Base-by-base conservation (phyloP, 2,888 invertebrate genomes). In the Leucophenga maculata region DNA sequence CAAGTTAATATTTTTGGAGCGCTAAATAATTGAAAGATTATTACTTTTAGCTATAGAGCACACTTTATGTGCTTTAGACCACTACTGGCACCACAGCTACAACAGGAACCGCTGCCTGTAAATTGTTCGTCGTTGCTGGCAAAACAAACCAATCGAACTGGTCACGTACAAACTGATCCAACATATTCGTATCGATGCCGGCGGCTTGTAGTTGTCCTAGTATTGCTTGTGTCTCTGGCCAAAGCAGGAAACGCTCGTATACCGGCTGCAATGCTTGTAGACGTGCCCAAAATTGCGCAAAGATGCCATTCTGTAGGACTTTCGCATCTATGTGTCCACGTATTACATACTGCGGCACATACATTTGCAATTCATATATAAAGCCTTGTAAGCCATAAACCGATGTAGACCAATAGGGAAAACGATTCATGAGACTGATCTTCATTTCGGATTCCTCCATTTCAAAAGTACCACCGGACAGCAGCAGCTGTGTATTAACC, bases 301-400 rank as follows among this genome's bases (percentile, higher is more conserved):
- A 86, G 39, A 80, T 77, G 14, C 83, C 85, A 55, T 77, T 79
- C 55, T 79, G 76, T 46, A 75, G 68, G 0, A 79, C 72, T 69
- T 87, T 87, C 9, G 77, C 72, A 44, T 83, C 76, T 44, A 86
- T 77, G 11, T 82, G 77, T 1, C 79, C 77, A 1, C 68, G 75
- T 4, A 87, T 78, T 60, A 78, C 77, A 20, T 79, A 75, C 0
- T 69, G 71, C 0, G 88, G 88, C 14, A 77, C 79, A 39, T 87
- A 81, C 8, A 82, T 70, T 20, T 82, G 71, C 20, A 83, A 77
- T 50, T 88, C 86, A 52, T 73, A 78, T 13, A 88, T 71, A 69
- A 87, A 86, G 67, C 88, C 87, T 18, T 80, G 85, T 82, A 82
- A 86, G 26, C 88, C 88, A 3, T 72, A 76, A 0, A 85, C 84